Base-by-base conservation (phyloP, 1,140 invertebrate genomes). In the Vanessa atalanta region DNA sequence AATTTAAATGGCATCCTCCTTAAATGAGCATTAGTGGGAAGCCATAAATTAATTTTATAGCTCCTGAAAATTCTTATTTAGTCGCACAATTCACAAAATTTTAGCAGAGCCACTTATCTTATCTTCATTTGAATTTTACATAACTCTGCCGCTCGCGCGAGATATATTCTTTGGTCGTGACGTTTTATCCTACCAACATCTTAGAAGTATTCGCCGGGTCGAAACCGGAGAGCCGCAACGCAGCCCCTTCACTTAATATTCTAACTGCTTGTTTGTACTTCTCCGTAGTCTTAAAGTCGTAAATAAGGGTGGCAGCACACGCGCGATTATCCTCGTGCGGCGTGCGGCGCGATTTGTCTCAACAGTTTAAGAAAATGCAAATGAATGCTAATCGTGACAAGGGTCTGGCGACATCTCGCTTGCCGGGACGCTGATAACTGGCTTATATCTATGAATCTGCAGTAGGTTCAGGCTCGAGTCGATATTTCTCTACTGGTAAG, bases 321-420 rank as follows among this genome's bases (percentile, higher is more conserved):
- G 70, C 67, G 70, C 65, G 48, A 76, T 76, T 73, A 79, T 73
- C 77, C 73, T 31, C 65, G 43, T 7, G 20, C 43, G 63, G 67
- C 63, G 64, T 72, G 70, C 72, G 61, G 68, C 72, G 68, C 71
- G 64, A 65, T 66, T 77, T 70, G 76, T 79, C 70, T 73, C 70
- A 70, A 73, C 73, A 67, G 75, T 75, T 79, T 75, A 82, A 82
- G 82, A 77, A 80, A 79, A 82, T 83, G 80, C 77, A 80, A 83
- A 83, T 83, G 69, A 79, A 83, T 79, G 79, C 48, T 77, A 83
- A 81, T 81, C 48, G 57, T 55, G 77, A 70, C 71, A 68, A 76
- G 69, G 64, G 65, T 74, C 57, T 64, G 57, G 51, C 26, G 37
- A 37, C 57, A 65, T 68, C 61, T 71, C 48, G 57, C 57, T n/a